phyloP scores from a whole-genome alignment of 2,113 vertebrate genomes.

The Sisor rabdophorus region DNA sequence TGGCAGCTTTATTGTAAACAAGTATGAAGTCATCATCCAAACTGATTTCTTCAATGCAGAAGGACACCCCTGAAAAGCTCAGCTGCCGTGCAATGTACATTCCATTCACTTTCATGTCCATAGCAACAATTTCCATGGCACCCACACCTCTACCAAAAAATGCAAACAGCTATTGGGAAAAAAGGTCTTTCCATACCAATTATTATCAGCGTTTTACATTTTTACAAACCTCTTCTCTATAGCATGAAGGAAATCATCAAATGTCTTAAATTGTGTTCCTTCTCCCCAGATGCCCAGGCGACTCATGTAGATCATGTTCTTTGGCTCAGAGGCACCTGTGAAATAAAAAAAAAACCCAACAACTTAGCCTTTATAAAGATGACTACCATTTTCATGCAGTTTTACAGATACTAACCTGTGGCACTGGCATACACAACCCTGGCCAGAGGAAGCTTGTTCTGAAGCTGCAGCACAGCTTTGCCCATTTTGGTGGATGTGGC shows the following conservation, averaged over 20 bases:
- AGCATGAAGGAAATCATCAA: constrained; percentile 93
- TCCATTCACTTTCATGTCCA: constrained; percentile 99
- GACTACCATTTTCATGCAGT: neutral
- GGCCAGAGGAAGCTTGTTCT: constrained; percentile 88
- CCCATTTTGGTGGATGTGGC: constrained; percentile 98
- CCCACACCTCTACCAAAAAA: constrained; percentile 83
- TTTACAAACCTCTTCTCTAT: constrained; percentile 90
- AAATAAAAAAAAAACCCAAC: neutral
- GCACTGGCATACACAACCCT: constrained; percentile 97
- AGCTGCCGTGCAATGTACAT: constrained; percentile 99
- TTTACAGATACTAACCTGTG: constrained; percentile 75
- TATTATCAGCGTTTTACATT: neutral
- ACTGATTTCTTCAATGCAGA: constrained; percentile 91
- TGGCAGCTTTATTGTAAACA: constrained; percentile 93
- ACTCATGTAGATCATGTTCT: constrained; percentile 99
- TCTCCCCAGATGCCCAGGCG: constrained; percentile 98
- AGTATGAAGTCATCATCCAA: constrained; percentile 81
- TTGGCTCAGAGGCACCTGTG: constrained; percentile 96
- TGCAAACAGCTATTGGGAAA: neutral
- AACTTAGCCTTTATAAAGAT: neutral
- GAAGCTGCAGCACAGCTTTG: constrained; percentile 93
- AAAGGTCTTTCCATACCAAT: neutral
- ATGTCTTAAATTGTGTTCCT: constrained; percentile 88
- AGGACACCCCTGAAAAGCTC: constrained; percentile 95
- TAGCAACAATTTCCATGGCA: constrained; percentile 98